These are phyloP conservation scores for Delphinus delphis DNA, from an alignment of 2,113 vertebrate species.

Conservation along the genomic window DNA sequence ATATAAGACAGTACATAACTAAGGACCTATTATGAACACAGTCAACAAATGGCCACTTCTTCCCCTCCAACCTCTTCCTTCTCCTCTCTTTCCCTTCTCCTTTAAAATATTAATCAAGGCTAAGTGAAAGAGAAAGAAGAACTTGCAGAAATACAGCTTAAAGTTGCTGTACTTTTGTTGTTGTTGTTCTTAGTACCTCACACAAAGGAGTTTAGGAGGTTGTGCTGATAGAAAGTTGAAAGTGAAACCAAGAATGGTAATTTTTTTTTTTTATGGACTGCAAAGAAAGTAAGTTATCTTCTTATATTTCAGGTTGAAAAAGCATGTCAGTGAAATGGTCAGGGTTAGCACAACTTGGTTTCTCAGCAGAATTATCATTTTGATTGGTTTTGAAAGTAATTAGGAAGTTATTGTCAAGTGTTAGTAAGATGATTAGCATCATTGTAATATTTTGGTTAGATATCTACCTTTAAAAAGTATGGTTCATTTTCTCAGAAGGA, in stretches of 20 bases:
- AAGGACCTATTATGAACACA: background rate
- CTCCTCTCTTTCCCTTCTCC: background rate
- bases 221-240: background rate
- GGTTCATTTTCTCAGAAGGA: background rate
- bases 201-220: background rate
- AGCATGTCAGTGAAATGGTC: background rate
- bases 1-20: background rate
- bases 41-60: background rate
- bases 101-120: background rate
- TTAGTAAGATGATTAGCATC: background rate
- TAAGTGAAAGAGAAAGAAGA: background rate
- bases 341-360: background rate
- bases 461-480: background rate
- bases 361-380: background rate
- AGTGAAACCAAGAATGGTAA: background rate
- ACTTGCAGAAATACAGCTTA: background rate
- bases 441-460: background rate
- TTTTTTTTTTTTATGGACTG: background rate
- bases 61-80: background rate
- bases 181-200: background rate
- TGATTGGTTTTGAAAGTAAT: conserved; percentile 19
- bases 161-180: background rate
- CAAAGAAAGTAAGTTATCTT: background rate
- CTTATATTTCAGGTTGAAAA: background rate
- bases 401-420: background rate